Evolutionary conservation across 1,140 invertebrate species (phyloP).

Genomic region (Drosophila takahashii): DNA sequence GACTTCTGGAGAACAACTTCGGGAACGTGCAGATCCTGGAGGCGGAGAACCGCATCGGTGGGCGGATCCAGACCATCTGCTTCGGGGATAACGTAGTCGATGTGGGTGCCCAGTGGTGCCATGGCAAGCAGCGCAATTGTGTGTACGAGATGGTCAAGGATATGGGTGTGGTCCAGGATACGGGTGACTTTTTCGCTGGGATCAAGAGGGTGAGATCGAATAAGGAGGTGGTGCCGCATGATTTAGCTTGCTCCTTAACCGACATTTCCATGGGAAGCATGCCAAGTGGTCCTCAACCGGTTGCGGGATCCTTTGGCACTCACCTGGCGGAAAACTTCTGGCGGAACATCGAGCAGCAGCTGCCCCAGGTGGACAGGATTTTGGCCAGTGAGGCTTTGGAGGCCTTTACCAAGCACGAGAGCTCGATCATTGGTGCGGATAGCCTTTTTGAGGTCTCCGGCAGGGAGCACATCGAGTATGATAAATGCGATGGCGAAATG

Average conservation of each 20-base stretch:
- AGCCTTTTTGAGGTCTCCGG: conserved; percentile 84
- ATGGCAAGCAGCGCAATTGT: conserved; percentile 90
- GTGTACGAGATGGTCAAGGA: conserved; percentile 88
- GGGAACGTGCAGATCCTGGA: conserved; percentile 87
- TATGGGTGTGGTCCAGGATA: conserved; percentile 85
- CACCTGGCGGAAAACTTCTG: conserved; percentile 62
- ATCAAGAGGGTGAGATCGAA: conserved; percentile 72
- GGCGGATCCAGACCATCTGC: conserved; percentile 87
- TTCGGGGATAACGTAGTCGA: conserved; percentile 89
- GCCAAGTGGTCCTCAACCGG: background rate
- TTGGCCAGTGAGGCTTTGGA: conserved; percentile 84
- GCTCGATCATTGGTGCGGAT: conserved; percentile 86
- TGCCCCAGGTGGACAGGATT: conserved; percentile 22
- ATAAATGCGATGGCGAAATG: conserved; percentile 86
- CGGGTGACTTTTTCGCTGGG: conserved; percentile 30
- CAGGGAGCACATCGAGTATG: conserved; percentile 82
- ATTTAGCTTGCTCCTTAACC: conserved; percentile 49
- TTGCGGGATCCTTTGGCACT: conserved; percentile 77
- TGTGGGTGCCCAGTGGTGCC: conserved; percentile 91
- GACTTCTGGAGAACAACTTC: conserved; percentile 85
- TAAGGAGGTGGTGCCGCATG: conserved; percentile 66
- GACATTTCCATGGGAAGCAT: conserved; percentile 14
- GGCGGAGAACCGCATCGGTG: conserved; percentile 89
- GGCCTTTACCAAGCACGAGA: conserved; percentile 86
- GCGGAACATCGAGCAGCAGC: background rate